phyloP scores from a whole-genome alignment of 1,140 invertebrate species.

The Fopius arisanus region DNA sequence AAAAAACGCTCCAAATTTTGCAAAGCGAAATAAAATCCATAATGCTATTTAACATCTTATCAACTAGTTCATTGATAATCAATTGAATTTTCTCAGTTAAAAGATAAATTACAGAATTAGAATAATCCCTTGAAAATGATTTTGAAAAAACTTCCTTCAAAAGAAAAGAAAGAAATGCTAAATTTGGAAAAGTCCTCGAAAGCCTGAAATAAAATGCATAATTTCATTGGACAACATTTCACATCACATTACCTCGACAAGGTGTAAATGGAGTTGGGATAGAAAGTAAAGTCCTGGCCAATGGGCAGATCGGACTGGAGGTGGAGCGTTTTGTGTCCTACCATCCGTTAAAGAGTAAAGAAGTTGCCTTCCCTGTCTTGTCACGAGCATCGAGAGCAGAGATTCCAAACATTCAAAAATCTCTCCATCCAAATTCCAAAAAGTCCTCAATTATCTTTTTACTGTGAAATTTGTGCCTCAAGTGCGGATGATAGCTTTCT shows the following conservation, averaged over 20 bases:
- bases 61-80: too few relatives aligned
- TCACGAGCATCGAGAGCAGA: background rate
- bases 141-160: too few relatives aligned
- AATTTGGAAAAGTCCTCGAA: too few relatives aligned
- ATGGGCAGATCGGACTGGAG: background rate
- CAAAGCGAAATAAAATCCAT: too few relatives aligned
- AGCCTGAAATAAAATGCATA: background rate
- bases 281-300: constrained; percentile 12
- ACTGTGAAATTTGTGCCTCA: background rate
- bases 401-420: background rate
- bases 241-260: background rate
- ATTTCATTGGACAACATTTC: background rate
- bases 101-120: too few relatives aligned
- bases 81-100: too few relatives aligned
- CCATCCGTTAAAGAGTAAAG: constrained; percentile 6
- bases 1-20: too few relatives aligned
- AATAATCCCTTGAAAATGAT: too few relatives aligned
- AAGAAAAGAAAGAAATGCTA: background rate
- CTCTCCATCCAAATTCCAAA: background rate
- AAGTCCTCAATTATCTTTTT: background rate
- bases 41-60: too few relatives aligned
- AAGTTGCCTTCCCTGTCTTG: background rate
- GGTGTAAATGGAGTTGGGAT: constrained; percentile 11
- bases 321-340: background rate
- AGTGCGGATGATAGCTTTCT: background rate